Evolutionary conservation across 2,797 vertebrate genomes (phyloP).

Genomic region (Coccyzus lansbergi): DNA sequence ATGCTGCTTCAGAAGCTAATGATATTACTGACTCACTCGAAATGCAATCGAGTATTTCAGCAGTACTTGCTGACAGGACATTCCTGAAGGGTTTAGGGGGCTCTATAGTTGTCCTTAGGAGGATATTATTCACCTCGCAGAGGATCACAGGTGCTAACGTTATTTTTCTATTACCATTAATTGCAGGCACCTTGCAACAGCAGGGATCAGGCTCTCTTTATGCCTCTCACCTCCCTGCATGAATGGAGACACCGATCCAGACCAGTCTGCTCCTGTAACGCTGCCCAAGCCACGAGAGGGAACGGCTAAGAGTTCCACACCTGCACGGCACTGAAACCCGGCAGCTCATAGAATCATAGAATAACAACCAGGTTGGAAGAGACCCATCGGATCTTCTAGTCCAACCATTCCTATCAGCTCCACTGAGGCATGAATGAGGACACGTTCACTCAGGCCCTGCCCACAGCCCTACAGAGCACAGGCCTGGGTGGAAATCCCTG

Average conservation of each 20-base stretch:
- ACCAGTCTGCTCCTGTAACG: not conserved
- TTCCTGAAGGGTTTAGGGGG: conserved; percentile 42
- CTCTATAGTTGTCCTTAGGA: conserved; percentile 56
- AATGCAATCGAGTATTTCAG: conserved; percentile 45
- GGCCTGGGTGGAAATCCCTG: not conserved
- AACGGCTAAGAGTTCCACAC: not conserved
- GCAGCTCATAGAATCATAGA: too few species aligned
- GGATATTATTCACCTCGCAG: conserved; percentile 42
- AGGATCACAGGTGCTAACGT: conserved; percentile 49
- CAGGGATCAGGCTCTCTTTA: conserved; percentile 16
- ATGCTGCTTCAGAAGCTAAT: conserved; percentile 21
- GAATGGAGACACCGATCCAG: conserved; percentile 18
- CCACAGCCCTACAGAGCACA: not conserved
- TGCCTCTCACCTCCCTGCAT: not conserved
- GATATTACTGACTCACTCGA: conserved; percentile 44
- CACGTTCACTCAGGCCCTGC: not conserved
- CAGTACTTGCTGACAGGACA: conserved; percentile 37
- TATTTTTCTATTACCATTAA: conserved; percentile 59
- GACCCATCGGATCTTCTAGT: too few species aligned
- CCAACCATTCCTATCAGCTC: too few species aligned
- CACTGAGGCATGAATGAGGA: not conserved
- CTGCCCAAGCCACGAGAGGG: not conserved
- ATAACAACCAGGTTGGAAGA: too few species aligned
- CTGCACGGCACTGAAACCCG: not conserved
- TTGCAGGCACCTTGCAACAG: conserved; percentile 24